Base-by-base conservation (phyloP, 2,113 vertebrate genomes). In the Crotalus tigris region DNA sequence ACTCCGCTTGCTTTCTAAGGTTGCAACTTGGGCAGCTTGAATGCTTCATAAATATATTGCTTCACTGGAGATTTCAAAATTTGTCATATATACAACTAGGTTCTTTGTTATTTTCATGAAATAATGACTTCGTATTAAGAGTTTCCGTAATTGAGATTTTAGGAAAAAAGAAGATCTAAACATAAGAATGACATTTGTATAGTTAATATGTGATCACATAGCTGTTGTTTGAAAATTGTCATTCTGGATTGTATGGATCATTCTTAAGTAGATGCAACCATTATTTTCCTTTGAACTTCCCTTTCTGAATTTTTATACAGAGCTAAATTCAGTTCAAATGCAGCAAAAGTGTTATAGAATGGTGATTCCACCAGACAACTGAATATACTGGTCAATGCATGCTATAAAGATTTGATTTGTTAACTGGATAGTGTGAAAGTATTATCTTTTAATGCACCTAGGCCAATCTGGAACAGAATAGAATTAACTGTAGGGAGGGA, bases 401-500 rank as follows among this genome's bases (percentile, higher is more conserved):
- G 64, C 29, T 69, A 1, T 33, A 33, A 69, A 33, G 75, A 44
- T 21, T 81, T 81, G 69, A 39, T 81, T 81, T 29, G 49, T 44
- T 23, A 57, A 49, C 29, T 54, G 19, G 54, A 75, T 91, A 53
- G 29, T 91, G 90, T 39, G n/a, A 7, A 29, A 91, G 1, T n/a
- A 95, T 94, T 96, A 93, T 93, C 92, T 59, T 90, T 92, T 94
- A 81, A 21, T 23, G 17, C 8, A 39, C 39, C 17, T 44, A 94
- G 93, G 93, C 95, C 95, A 94, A 95, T 96, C 94, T 6, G 0
- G 92, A 95, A 92, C 91, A 94, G 92, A 95, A 95, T 54, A 96
- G 89, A 92, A 91, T 94, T 93, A 93, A 95, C 89, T 95, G 5
- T 55, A 53, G n/a, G 11, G 29, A 85, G 53, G 12, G 94, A 94